Evolutionary conservation across 2,113 vertebrate species (phyloP), one percentile per base, ranked within the genome.

Genomic region (Lipophrys pholis): DNA sequence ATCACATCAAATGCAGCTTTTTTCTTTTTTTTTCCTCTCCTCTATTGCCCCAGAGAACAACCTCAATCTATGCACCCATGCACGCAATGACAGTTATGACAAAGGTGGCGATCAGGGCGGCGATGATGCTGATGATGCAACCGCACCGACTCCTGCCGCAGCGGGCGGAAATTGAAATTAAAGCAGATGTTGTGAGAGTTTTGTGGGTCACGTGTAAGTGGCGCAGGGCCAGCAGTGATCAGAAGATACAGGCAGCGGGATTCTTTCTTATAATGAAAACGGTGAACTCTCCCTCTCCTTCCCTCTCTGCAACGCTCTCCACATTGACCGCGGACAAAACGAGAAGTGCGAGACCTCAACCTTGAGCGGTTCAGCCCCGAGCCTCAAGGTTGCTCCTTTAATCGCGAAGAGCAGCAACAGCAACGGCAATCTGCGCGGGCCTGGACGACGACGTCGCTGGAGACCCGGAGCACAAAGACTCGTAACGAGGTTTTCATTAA

Each of bases 311-410:
- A 30, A 30, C 4, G 21, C 21, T 30, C 4, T 30, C 43, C 43
- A 42, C 16, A 46, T 43, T 69, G 11, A 2, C 12, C 36, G 46
- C 58, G 12, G 30, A 70, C 58, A 52, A 48, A 43, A 38, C 7
- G 8, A 39, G 51, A 36, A 55, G 74, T 38, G 7, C 38, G 11
- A 36, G 65, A 8, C 10, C 16, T 53, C 66, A 55, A 52, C 68
- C 63, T 69, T 51, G 46, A 70, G 11, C 9, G 7, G 56, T 68
- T 65, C 63, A 7, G 12, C n/a, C 35, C 51, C 1, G 8, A 42
- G 41, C 7, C n/a, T 58, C 38, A 54, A 69, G 46, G 66, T 61
- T 73, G 51, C 41, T 61, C 46, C 6, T 69, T 72, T 54, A 71
- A 72, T 76, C 6, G 3, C 39, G 63, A 12, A 53, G 30, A 45